Evolutionary conservation across 2,797 vertebrate species (phyloP), one percentile per base, ranked within the genome.

Genomic region (Phrynocephalus vlangalii): DNA sequence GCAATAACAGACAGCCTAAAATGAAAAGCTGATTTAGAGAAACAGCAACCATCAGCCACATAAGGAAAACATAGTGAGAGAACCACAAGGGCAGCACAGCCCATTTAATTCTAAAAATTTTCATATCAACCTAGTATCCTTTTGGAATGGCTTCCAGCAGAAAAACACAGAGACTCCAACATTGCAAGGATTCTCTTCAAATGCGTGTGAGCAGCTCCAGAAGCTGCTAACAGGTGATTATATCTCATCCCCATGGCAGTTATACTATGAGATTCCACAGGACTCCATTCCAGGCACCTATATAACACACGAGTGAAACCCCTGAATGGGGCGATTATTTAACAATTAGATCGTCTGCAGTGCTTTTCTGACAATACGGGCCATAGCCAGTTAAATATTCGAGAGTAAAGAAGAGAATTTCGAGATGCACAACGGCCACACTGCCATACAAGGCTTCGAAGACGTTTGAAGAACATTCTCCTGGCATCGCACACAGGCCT

Each of bases 391-490:
- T 71, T n/a, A 20, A 33, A 50, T 5, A n/a, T 13, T 68, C 67
- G 22, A 16, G 33, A 8, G 28, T 6, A 38, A 0, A 28, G 56
- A 80, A 81, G 70, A 76, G 38, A 20, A 10, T 20, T 75, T 10
- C 44, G n/a, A 15, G n/a, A 48, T 24, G n/a, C 28, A 24, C 66
- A 44, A 13, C 9, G 33, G 4, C 22, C 70, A 67, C 9, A 44
- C 63, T 78, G 73, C 81, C 72, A 72, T 56, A 85, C 70, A 88
- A 76, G 78, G 78, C 78, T 75, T 78, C 52, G 20, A 60, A 24
- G 11, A 77, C 50, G 26, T 52, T 24, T 66, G 28, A 50, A 22
- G 6, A 30, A 22, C 15, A 15, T 63, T 85, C 18, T 33, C 5
- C 71, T 88, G 77, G 87, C 38, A 50, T 1, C n/a, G 67, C 22